Conservation (phyloP, 2,797 vertebrate species). For the Melanotaenia maccullochi region DNA sequence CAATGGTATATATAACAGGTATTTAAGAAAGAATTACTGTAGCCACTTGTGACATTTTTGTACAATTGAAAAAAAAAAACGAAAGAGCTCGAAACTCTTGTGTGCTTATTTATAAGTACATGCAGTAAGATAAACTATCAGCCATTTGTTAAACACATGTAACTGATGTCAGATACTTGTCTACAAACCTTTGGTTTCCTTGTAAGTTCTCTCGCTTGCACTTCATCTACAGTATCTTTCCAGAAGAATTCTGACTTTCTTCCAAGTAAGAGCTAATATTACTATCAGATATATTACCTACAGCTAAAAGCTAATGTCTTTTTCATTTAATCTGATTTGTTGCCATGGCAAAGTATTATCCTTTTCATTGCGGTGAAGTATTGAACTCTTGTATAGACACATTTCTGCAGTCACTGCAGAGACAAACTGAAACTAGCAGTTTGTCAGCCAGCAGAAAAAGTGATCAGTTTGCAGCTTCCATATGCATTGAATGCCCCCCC, state of each 20-base stretch:
- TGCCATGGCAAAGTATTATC: background rate
- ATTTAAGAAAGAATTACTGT: background rate
- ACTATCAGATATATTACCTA: background rate
- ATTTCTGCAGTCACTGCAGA: background rate
- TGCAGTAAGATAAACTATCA: conserved; percentile 2
- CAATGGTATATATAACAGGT: background rate
- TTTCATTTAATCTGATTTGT: background rate
- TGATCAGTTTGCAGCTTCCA: conserved; percentile 27
- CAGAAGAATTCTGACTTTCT: background rate
- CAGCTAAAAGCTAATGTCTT: background rate
- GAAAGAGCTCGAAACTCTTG: too few species aligned
- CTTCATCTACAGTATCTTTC: conserved; percentile 10
- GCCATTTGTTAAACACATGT: conserved; percentile 31
- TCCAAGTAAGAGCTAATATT: conserved; percentile 4
- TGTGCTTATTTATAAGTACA: conserved; percentile 1
- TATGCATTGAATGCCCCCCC: conserved; percentile 7
- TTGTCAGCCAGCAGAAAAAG: conserved; percentile 24
- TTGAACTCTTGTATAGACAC: background rate
- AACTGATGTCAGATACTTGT: conserved; percentile 37
- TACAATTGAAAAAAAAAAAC: too few species aligned
- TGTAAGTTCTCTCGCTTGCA: background rate
- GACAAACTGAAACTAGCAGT: background rate
- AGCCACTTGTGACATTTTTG: too few species aligned
- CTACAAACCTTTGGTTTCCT: conserved; percentile 26
- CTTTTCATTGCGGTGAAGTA: conserved; percentile 1